Percentiles rank a stretch among this genome's conserved stretches.
Conservation (phyloP, 2,113 vertebrate species). For the Dendropsophus ebraccatus region DNA sequence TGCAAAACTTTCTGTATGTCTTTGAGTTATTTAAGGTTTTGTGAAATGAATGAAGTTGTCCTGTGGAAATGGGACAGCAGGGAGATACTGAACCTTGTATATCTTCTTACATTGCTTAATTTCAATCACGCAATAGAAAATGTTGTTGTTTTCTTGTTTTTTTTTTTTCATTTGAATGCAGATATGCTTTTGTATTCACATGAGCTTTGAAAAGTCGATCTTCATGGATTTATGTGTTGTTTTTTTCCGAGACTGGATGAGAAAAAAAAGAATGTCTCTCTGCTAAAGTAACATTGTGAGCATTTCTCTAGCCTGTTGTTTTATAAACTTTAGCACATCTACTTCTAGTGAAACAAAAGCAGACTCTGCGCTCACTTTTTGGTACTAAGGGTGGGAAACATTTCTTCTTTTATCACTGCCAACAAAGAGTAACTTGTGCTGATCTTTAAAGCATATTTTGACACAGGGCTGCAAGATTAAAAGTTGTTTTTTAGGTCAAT, state of each 20-base stretch:
- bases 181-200: neutral
- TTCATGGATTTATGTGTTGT: neutral
- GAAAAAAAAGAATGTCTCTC: neutral
- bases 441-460: conserved; percentile 1
- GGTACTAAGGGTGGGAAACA: neutral
- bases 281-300: neutral
- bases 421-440: conserved; percentile 2
- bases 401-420: conserved; percentile 24
- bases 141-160: too few relatives aligned
- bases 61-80: too few relatives aligned
- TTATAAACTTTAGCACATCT: neutral
- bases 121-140: too few relatives aligned
- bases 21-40: too few relatives aligned
- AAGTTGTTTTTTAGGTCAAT: too few relatives aligned
- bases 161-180: too few relatives aligned
- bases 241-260: too few relatives aligned
- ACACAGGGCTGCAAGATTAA: neutral
- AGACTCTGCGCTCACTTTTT: conserved; percentile 14
- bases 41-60: too few relatives aligned
- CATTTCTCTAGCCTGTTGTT: neutral
- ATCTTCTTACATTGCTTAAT: too few relatives aligned
- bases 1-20: too few relatives aligned
- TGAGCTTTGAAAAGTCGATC: neutral
- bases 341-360: conserved; percentile 12
- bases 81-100: too few relatives aligned